Evolutionary conservation across 2,113 vertebrate species (phyloP), one percentile per base, ranked within the genome.

Genomic region (Sphaerodactylus townsendi): DNA sequence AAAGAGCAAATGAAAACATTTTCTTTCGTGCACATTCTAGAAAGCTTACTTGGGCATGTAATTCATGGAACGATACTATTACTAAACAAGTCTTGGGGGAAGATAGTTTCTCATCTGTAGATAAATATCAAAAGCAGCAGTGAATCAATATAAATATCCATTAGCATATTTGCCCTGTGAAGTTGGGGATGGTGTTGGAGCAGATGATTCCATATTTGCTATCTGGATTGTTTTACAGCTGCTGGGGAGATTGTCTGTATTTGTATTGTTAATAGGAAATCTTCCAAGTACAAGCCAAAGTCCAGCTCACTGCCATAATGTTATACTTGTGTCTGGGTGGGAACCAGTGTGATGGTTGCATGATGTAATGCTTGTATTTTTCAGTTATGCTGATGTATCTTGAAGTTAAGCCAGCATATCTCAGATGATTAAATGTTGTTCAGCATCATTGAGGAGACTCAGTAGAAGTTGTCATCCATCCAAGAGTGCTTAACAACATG

Each of bases 11-110:
- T n/a, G n/a, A n/a, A n/a, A 53, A 56, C 8, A 68, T 76, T 88
- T 1, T 2, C 77, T n/a, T 80, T 81, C 80, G 59, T 23, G 80
- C 35, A 14, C 72, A 84, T 48, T 86, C 17, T 8, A 11, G 35
- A 86, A 92, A 79, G 11, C 28, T 79, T 0, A 0, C 79, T 59
- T 82, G 80, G 83, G 37, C 71, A 73, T 28, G 46, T 88, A 88
- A 88, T 88, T 89, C 83, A 85, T 7, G 39, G 77, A n/a, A 85
- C 87, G 90, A 79, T 59, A 5, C 28, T 88, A 79, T 3, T 21
- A 35, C 79, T 88, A 76, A 86, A 81, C 3, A 77, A n/a, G 35
- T n/a, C 39, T 73, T 8, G 39, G 10, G 39, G 66, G 28, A 25
- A 83, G 25, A 41, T 84, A 83, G 44, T 87, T 48, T 4, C 59